These are phyloP conservation scores for Nephotettix cincticeps DNA, from an alignment of 1,140 invertebrate species.

Conservation along the genomic window DNA sequence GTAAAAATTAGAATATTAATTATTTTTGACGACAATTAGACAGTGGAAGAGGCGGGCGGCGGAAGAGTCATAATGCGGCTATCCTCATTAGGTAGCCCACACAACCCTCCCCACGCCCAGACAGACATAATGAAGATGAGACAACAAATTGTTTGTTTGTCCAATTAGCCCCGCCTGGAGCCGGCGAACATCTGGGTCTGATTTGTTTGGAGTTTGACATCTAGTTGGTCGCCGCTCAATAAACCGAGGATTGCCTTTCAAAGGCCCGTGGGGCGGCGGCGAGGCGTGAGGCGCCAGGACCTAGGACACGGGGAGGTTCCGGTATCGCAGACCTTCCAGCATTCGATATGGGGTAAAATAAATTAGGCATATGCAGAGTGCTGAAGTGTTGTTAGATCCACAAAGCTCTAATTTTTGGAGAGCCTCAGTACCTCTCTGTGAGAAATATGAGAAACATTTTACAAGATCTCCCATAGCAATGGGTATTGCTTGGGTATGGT, in stretches of 20 bases:
- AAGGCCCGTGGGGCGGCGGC: neutral
- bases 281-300: neutral
- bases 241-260: neutral
- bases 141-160: conserved; percentile 21
- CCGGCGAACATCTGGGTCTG: neutral
- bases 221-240: neutral
- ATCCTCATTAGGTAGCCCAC: too few relatives aligned
- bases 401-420: too few relatives aligned
- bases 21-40: too few relatives aligned
- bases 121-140: conserved; percentile 2
- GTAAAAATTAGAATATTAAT: too few relatives aligned
- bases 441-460: too few relatives aligned
- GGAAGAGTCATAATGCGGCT: too few relatives aligned
- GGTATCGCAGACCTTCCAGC: neutral
- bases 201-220: neutral
- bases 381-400: too few relatives aligned
- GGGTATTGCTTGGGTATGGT: too few relatives aligned
- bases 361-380: too few relatives aligned
- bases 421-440: too few relatives aligned
- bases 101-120: neutral
- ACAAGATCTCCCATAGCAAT: too few relatives aligned
- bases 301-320: neutral
- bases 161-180: neutral
- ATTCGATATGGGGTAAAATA: neutral
- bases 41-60: too few relatives aligned